phyloP scores from a whole-genome alignment of 2,113 vertebrate genomes.

The Pantherophis guttatus region DNA sequence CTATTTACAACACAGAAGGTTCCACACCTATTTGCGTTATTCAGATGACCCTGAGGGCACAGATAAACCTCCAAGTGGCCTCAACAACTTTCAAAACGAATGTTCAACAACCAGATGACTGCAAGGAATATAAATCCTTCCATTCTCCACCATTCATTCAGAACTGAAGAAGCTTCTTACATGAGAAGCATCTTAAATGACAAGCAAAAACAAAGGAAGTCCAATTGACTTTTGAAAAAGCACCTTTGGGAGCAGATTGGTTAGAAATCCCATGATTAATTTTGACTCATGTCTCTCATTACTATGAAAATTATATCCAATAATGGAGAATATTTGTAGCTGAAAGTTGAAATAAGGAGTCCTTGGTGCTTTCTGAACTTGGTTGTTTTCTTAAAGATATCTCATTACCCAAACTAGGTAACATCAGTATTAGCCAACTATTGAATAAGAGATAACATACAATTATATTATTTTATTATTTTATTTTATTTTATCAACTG shows the following conservation, averaged over 20 bases:
- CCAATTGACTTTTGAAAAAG: background rate
- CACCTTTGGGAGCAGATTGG: background rate
- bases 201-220: background rate
- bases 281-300: background rate
- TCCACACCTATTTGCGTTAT: too few relatives aligned
- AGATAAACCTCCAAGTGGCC: too few relatives aligned
- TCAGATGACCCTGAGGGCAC: too few relatives aligned
- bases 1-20: too few relatives aligned
- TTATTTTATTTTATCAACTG: background rate
- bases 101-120: too few relatives aligned
- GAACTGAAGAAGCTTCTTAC: too few relatives aligned
- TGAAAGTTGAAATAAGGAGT: background rate
- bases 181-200: too few relatives aligned
- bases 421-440: background rate
- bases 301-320: background rate
- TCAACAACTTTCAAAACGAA: too few relatives aligned
- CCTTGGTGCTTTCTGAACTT: background rate
- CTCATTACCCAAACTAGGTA: background rate
- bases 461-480: background rate
- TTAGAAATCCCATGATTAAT: background rate
- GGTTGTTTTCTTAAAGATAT: background rate
- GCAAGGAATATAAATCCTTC: too few relatives aligned
- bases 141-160: too few relatives aligned
- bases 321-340: background rate
- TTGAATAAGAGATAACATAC: background rate